Base-by-base conservation (phyloP, 2,113 vertebrate species). In the Pelodiscus sinensis region DNA sequence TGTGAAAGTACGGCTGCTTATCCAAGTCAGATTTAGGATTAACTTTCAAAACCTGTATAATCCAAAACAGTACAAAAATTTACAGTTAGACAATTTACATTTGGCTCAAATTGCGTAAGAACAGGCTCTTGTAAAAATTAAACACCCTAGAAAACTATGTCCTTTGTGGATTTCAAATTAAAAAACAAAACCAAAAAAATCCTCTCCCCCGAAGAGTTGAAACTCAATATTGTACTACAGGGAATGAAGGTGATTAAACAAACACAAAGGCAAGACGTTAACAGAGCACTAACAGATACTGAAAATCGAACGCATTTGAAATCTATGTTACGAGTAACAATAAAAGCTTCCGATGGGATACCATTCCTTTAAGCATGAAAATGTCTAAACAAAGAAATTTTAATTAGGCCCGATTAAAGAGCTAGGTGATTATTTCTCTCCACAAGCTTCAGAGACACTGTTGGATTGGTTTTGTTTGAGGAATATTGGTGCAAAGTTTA, bases 151-250 rank as follows among this genome's bases (percentile, higher is more conserved):
- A 60, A 54, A 44, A 90, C 24, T 38, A 13, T 79, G 10, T 65
- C 52, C 44, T 3, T 88, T 18, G 3, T 27, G 21, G 25, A n/a
- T 94, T 88, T 84, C 85, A 87, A 93, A 89, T 25, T 54, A 12
- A 54, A 54, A 54, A 54, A 4, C 10, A 54, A 54, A 54, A 10
- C 52, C 14, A 79, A 78, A 82, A 15, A 19, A 90, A 84, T 14
- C 18, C 80, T 54, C 77, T 81, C 31, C 27, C 15, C 60, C 19
- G 60, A 12, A 94, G 51, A 14, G 82, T 10, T 85, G 68, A 73
- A 3, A 29, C 4, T 11, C 3, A 82, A 2, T 8, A 62, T 2
- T 6, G 50, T 2, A 75, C 29, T 54, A 79, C 12, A 85, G 29
- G 86, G 14, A 24, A 92, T 44, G 16, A 51, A 3, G 87, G 54